Evolutionary conservation across 2,888 invertebrate genomes (phyloP), one percentile per base, ranked within the genome.

Genomic region (Argyra leucocephala): DNA sequence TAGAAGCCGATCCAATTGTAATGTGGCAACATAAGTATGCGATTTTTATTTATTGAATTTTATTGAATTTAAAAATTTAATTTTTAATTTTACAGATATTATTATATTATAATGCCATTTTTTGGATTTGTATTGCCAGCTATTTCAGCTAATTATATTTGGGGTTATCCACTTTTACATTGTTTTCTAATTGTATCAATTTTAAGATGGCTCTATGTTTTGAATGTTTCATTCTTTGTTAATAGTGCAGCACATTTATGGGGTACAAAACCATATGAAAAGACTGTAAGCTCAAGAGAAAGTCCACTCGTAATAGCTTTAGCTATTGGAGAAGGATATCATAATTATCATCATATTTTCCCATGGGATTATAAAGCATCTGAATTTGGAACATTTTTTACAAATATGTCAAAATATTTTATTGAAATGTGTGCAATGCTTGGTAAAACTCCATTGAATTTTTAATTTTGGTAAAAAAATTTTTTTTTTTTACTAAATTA

Each of bases 231-330:
- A 0, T 96, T 96, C 96, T 81, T 92, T 67, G 93, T 96, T 22
- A 96, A 96, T 81, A 93, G 93, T 67, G 92, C 91, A 0, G 96
- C 96, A 0, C 96, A 96, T 76, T 88, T 93, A 72, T 95, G 90
- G 86, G 96, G 96, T 70, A 89, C 85, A 77, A 88, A 86, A 74
- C 96, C 96, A 1, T 96, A 91, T 77, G 96, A 97, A 78, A 85
- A 85, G 69, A 78, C 81, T 66, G 87, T 88, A 73, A 86, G 86
- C 71, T 85, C 91, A 1, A 86, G 87, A 1, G 88, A 92, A 75
- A 89, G 86, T 73, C 77, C 81, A 67, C 72, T 82, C 0, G 89
- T 91, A 0, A 86, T 88, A 0, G 77, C 86, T 10, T 78, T 85
- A 57, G 88, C 90, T 0, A 81, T 86, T 61, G 89, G 90, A 22